phyloP scores from a whole-genome alignment of 1,140 invertebrate genomes.

The Brachionus asplanchnoidis region DNA sequence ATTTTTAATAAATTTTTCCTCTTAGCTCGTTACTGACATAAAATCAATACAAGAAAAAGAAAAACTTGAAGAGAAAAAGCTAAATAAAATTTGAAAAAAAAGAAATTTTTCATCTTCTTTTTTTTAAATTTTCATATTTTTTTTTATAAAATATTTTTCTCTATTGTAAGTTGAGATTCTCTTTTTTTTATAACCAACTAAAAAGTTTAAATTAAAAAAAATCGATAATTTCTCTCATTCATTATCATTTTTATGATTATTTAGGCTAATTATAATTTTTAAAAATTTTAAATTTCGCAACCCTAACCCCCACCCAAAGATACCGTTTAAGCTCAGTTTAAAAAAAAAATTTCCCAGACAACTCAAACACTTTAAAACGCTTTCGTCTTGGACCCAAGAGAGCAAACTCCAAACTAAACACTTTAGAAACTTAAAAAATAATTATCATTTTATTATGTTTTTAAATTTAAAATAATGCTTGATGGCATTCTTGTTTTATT shows the following conservation, averaged over 20 bases:
- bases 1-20: conserved; percentile 13
- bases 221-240: conserved; percentile 23
- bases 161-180: background rate
- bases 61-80: background rate
- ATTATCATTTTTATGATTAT: conserved; percentile 38
- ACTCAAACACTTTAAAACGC: too few species aligned
- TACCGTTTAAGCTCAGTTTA: too few species aligned
- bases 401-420: background rate
- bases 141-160: conserved; percentile 4
- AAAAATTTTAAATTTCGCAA: background rate
- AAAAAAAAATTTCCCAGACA: background rate
- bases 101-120: background rate
- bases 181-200: conserved; percentile 7
- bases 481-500: conserved; percentile 14
- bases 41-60: background rate
- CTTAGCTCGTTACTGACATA: conserved; percentile 1
- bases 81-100: background rate
- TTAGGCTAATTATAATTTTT: conserved; percentile 24
- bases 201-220: conserved; percentile 38
- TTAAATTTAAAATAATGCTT: background rate
- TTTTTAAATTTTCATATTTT: conserved; percentile 22
- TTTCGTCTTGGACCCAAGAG: background rate
- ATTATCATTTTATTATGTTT: background rate
- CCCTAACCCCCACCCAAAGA: background rate
- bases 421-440: background rate